These are phyloP conservation scores for Philotrypesis tridentata DNA, from an alignment of 1,140 invertebrate genomes.

Conservation along the genomic window DNA sequence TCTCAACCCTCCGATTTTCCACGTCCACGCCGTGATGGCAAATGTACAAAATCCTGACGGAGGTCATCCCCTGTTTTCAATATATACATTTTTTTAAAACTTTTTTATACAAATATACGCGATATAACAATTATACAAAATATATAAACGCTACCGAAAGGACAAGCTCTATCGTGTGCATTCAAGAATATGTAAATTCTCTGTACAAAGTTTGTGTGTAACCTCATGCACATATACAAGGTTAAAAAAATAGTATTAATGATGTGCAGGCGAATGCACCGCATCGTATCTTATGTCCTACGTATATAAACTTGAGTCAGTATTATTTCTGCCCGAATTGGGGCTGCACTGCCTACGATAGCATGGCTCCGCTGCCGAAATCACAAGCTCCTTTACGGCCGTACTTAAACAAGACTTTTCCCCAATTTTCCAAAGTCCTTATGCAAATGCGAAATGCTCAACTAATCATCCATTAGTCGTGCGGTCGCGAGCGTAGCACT, in stretches of 20 bases:
- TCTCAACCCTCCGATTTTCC: not conserved
- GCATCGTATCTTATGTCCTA: too few relatives aligned
- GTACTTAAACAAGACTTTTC: conserved; percentile 7
- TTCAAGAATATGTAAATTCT: too few relatives aligned
- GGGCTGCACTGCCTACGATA: not conserved
- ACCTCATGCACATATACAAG: too few relatives aligned
- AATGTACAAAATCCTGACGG: not conserved
- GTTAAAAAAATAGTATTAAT: too few relatives aligned
- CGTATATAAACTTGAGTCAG: not conserved
- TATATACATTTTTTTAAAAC: not conserved
- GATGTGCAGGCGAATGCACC: not conserved
- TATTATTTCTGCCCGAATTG: not conserved
- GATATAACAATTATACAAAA: too few relatives aligned
- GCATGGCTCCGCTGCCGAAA: not conserved
- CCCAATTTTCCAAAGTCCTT: conserved; percentile 3
- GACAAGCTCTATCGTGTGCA: too few relatives aligned
- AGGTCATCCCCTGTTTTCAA: not conserved
- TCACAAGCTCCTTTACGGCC: not conserved
- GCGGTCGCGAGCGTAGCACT: not conserved
- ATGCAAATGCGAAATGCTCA: conserved; percentile 7
- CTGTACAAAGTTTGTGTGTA: too few relatives aligned
- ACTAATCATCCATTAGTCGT: conserved; percentile 16
- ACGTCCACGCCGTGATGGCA: not conserved
- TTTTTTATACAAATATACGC: not conserved
- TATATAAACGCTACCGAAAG: too few relatives aligned